These are phyloP conservation scores for Bothrops jararaca DNA, from an alignment of 2,113 vertebrate species.

Conservation along the genomic window DNA sequence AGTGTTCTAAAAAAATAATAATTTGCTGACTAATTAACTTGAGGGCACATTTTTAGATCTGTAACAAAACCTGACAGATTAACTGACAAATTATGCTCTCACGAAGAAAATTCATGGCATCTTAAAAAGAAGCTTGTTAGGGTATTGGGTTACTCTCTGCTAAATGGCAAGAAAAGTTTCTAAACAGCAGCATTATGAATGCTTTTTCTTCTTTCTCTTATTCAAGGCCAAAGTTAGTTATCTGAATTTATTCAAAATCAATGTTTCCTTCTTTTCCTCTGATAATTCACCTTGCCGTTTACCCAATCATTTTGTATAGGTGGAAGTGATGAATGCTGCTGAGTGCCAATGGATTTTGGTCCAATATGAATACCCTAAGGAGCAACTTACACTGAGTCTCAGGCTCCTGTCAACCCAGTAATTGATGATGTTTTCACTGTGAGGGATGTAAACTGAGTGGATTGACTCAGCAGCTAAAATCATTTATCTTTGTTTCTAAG, in stretches of 20 bases:
- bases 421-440: slow-evolving; percentile 94
- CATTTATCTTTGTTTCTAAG: slow-evolving; percentile 75
- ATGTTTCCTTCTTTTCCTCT: slow-evolving; percentile 30
- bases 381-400: slow-evolving; percentile 75
- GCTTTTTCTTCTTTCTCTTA: slow-evolving; percentile 15
- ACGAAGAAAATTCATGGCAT: neutral
- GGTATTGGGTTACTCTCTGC: neutral
- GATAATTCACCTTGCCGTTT: slow-evolving; percentile 64
- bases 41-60: neutral
- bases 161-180: neutral
- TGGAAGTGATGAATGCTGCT: slow-evolving; percentile 72
- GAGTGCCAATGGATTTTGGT: slow-evolving; percentile 68
- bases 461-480: slow-evolving; percentile 82
- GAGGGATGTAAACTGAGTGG: slow-evolving; percentile 75
- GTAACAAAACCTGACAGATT: neutral
- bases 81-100: neutral
- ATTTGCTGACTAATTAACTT: neutral
- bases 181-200: neutral
- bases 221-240: slow-evolving; percentile 24
- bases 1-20: neutral
- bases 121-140: slow-evolving; percentile 13
- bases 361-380: slow-evolving; percentile 80
- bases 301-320: slow-evolving; percentile 58
- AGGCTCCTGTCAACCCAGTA: slow-evolving; percentile 81
- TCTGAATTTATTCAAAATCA: slow-evolving; percentile 6